Evolutionary conservation across 2,888 invertebrate species (phyloP).

Genomic region (Nephrocerus scutellatus): DNA sequence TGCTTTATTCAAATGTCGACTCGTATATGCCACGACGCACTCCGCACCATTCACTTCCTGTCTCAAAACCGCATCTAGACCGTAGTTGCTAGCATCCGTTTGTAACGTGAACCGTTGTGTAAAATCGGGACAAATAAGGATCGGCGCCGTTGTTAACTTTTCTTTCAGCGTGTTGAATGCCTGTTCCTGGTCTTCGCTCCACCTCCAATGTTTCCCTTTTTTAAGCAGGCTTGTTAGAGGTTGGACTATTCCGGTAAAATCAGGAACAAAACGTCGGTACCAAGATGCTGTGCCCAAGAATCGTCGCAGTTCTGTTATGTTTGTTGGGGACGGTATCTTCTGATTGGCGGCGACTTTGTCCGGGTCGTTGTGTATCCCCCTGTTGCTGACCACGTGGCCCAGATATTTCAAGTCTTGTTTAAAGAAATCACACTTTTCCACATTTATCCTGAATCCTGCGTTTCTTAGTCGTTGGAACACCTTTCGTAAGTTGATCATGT

Average conservation of each 20-base stretch:
- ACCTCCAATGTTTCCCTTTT: not conserved
- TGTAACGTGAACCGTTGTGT: too few relatives aligned
- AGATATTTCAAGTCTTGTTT: not conserved
- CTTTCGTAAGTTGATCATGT: not conserved
- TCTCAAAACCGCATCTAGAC: not conserved
- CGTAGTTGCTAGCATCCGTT: conserved; percentile 2
- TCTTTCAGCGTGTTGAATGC: not conserved
- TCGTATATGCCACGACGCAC: conserved; percentile 3
- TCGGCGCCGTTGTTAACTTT: not conserved
- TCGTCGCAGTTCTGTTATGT: not conserved
- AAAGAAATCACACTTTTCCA: not conserved
- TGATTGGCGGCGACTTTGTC: conserved; percentile 8
- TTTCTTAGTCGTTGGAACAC: not conserved
- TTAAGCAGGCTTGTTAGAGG: not conserved
- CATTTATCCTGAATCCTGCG: not conserved
- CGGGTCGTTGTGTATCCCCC: conserved; percentile 3
- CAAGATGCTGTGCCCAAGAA: conserved; percentile 3
- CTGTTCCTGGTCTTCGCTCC: not conserved
- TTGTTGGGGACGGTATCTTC: not conserved
- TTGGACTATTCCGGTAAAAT: not conserved
- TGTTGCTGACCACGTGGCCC: not conserved
- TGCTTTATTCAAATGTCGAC: conserved; percentile 1
- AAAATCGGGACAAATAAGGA: not conserved
- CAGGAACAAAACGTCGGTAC: conserved; percentile 4
- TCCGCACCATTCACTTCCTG: not conserved